Evolutionary conservation across 1,140 invertebrate species (phyloP), one percentile per base, ranked within the genome.

Genomic region (Battus philenor): DNA sequence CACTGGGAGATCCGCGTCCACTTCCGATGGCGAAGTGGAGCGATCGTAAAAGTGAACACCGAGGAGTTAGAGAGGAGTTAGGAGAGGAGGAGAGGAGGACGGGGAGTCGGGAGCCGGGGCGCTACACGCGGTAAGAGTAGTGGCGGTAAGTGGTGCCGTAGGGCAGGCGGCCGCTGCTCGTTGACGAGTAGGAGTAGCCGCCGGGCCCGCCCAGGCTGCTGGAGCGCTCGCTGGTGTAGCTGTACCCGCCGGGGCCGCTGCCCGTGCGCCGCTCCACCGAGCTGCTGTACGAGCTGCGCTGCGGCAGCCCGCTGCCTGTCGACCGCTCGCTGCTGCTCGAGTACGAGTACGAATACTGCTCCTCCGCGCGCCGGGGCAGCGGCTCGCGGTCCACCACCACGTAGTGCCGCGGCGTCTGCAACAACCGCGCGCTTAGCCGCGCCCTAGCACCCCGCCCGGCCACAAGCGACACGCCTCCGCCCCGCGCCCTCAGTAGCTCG

Each of bases 281-380:
- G 77, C 86, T 91, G 65, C 87, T 88, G 85, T 92, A 92, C 53
- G 87, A 88, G 56, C 88, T 87, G 58, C 89, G 88, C 62, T 90
- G 87, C 50, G 91, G 87, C 60, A 88, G 83, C 7, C 78, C 63
- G 54, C 50, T 51, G 62, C 76, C 79, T 30, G 59, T 48, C 20
- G 72, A 56, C 56, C 88, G 83, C 66, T 75, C 46, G 58, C 68
- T 86, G 60, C 84, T 82, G 75, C 91, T 91, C 77, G 88, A 88
- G 88, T 94, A 94, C 58, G 92, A 93, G 88, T 94, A 95, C 61
- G 91, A 94, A 89, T 94, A 94, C 87, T 92, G 90, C 84, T 93
- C 88, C 80, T 93, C 91, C 39, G 91, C 89, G 79, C 91, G 89
- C 57, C 91, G 87, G 58, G 90, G 89, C 58, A 87, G 73, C 59